phyloP scores from a whole-genome alignment of 2,888 invertebrate species.

The Noctua comes region DNA sequence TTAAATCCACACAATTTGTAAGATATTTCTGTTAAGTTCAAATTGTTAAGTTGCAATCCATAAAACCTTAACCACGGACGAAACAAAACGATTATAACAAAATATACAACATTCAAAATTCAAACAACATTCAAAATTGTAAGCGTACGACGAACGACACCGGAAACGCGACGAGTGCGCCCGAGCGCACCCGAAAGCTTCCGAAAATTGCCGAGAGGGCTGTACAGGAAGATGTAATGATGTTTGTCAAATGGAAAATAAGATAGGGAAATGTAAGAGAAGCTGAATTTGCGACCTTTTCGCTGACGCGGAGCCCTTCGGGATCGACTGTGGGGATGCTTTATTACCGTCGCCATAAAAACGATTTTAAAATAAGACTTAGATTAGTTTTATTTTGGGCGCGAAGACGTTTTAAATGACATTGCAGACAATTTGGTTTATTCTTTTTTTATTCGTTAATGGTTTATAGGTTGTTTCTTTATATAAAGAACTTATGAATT shows the following conservation, averaged over 20 bases:
- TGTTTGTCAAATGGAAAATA: conserved; percentile 91
- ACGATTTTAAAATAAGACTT: conserved; percentile 65
- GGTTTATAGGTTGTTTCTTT: not conserved
- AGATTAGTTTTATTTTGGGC: conserved; percentile 63
- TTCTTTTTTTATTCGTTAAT: conserved; percentile 28
- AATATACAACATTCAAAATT: conserved; percentile 63
- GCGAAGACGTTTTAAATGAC: conserved; percentile 51
- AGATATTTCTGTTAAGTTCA: not conserved
- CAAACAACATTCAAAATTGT: conserved; percentile 72
- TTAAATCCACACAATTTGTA: not conserved
- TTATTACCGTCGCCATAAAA: conserved; percentile 64
- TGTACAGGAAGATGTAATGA: conserved; percentile 89
- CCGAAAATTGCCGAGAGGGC: conserved; percentile 82
- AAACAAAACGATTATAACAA: conserved; percentile 51
- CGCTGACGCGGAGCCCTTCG: conserved; percentile 76
- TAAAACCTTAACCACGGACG: conserved; percentile 19
- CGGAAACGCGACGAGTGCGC: conserved; percentile 78
- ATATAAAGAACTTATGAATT: not conserved
- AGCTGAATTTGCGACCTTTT: conserved; percentile 86
- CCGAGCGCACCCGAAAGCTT: conserved; percentile 81
- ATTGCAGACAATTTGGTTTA: conserved; percentile 24
- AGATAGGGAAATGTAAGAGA: conserved; percentile 89
- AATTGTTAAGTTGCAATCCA: not conserved
- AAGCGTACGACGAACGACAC: conserved; percentile 71
- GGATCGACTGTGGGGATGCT: conserved; percentile 65